These are phyloP conservation scores for Dendrolimus houi DNA, from an alignment of 2,888 invertebrate species.

Conservation along the genomic window DNA sequence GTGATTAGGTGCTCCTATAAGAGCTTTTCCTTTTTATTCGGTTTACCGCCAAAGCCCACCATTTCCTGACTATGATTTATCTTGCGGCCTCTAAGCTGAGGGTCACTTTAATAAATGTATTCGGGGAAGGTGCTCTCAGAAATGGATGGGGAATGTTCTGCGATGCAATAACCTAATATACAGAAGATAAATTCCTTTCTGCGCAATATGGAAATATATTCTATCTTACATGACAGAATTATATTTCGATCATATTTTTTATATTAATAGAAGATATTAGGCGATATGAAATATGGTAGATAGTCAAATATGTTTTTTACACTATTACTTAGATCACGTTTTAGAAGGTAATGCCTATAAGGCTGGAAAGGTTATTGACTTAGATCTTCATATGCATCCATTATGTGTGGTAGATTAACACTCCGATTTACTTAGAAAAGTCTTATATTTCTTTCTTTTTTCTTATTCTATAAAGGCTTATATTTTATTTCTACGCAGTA, in stretches of 20 bases:
- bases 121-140: constrained; percentile 59
- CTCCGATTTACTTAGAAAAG: too few relatives aligned
- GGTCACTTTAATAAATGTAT: constrained; percentile 75
- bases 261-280: too few relatives aligned
- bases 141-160: constrained; percentile 57
- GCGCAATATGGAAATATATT: constrained; percentile 18
- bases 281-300: too few relatives aligned
- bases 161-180: constrained; percentile 59
- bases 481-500: too few relatives aligned
- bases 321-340: background rate
- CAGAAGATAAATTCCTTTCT: constrained; percentile 35
- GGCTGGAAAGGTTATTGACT: too few relatives aligned
- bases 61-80: constrained; percentile 73
- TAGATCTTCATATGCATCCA: too few relatives aligned
- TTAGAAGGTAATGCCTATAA: background rate
- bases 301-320: constrained; percentile 4
- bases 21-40: constrained; percentile 52
- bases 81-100: constrained; percentile 60
- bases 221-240: background rate
- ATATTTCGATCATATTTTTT: background rate
- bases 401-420: too few relatives aligned
- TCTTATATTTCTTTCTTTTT: too few relatives aligned
- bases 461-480: too few relatives aligned
- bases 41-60: constrained; percentile 53
- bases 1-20: constrained; percentile 29